Base-by-base conservation (phyloP, 2,113 vertebrate species). In the Prinia subflava region DNA sequence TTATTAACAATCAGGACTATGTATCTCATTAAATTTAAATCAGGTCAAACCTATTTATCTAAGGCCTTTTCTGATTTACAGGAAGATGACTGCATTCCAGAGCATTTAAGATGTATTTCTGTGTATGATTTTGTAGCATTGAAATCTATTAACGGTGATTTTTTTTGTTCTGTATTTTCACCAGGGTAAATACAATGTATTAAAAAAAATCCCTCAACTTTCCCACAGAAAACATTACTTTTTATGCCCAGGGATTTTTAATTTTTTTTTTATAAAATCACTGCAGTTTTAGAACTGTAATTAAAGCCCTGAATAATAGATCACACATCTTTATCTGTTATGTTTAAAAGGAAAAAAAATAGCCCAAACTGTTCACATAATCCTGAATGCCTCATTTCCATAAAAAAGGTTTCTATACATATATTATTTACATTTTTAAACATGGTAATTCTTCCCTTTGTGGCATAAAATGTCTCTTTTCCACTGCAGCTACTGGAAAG, bases 381-480 rank as follows among this genome's bases (percentile, higher is more conserved):
- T 92, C 83, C 49, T 87, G 97, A 97, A 97, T 88, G 94, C 92
- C 96, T 97, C 94, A 94, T 98, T 98, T 97, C 97, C 97, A 97
- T 97, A 95, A 96, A 81, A 97, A 98, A 97, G 95, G 53, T 97
- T 97, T 94, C 97, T 96, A 96, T 97, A 97, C 76, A 91, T 97
- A 96, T 96, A 97, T 97, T 98, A 97, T 97, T 97, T 97, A 98
- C 97, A 97, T 97, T 97, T 97, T 97, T 94, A 96, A 97, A 96
- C 93, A 92, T 91, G 91, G 95, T 95, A 96, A 97, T 96, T 96
- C 96, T 97, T 97, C 92, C 86, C 95, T 97, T 97, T 96, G 87
- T 97, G 95, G 90, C 86, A 80, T 85, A 94, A 96, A 96, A 95
- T 92, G 94, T 95, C 92, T 95, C 83, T 96, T 97, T 97, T 79